phyloP scores from a whole-genome alignment of 1,140 invertebrate genomes.

The Nymphalis io region DNA sequence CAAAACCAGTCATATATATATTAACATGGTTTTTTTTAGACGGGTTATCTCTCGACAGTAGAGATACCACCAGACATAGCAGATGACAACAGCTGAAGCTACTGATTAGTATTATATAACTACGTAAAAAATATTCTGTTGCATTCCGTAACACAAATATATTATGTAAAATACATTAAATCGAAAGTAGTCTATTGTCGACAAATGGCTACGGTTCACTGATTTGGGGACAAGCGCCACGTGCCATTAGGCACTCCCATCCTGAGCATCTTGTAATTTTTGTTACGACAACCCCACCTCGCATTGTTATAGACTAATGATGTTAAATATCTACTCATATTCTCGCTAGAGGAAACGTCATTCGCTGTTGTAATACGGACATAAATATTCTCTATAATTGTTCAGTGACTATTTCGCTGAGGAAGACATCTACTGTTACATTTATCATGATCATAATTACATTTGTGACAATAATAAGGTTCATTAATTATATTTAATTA shows the following conservation, averaged over 20 bases:
- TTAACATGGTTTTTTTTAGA: no score
- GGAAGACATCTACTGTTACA: constrained; percentile 9
- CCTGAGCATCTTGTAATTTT: constrained; percentile 69
- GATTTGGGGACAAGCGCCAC: constrained; percentile 55
- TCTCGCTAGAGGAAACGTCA: constrained; percentile 39
- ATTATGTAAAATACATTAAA: constrained; percentile 12
- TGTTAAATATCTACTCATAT: constrained; percentile 18
- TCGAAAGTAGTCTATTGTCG: constrained; percentile 17
- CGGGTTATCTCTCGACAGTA: no score
- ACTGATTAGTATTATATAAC: no score
- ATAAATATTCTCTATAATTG: constrained; percentile 10
- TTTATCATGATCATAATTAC: constrained; percentile 20
- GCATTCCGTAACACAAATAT: not conserved
- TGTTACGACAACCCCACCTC: constrained; percentile 70
- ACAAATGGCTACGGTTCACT: constrained; percentile 45
- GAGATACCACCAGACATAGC: no score
- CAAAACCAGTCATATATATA: no score
- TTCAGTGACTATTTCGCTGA: constrained; percentile 1
- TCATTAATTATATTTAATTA: constrained; percentile 30
- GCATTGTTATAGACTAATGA: constrained; percentile 65
- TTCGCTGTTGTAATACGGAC: constrained; percentile 25
- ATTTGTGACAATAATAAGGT: constrained; percentile 22
- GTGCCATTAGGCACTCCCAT: constrained; percentile 71
- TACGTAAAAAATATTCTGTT: no score
- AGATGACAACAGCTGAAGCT: no score